Evolutionary conservation across 2,888 invertebrate species (phyloP).

Genomic region (Sphaerophoria taeniata): DNA sequence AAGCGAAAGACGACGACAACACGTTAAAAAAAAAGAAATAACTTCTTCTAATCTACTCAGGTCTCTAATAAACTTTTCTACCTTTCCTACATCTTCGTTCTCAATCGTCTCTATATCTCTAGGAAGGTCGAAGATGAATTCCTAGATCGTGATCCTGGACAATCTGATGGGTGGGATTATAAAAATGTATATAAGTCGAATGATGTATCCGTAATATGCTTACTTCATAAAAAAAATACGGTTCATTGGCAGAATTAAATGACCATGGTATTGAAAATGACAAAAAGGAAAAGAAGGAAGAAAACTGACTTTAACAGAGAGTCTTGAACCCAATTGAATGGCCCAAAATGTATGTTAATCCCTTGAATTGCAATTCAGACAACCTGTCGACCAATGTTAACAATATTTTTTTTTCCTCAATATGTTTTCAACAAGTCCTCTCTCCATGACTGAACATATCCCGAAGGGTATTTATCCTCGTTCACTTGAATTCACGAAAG

Average conservation of each 20-base stretch:
- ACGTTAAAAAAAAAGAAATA: too few relatives aligned
- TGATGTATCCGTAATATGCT: neutral
- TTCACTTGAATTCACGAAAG: conserved; percentile 35
- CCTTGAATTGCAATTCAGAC: conserved; percentile 47
- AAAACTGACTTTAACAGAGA: neutral
- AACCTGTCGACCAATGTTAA: conserved; percentile 50
- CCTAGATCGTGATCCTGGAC: too few relatives aligned
- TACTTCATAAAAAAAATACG: neutral
- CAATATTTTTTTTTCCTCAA: neutral
- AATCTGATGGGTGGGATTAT: conserved; percentile 4
- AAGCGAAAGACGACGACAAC: too few relatives aligned
- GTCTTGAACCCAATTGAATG: conserved; percentile 21
- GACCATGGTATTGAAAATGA: neutral
- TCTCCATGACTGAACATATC: conserved; percentile 3
- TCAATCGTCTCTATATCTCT: too few relatives aligned
- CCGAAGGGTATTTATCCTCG: conserved; percentile 28
- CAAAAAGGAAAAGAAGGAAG: neutral
- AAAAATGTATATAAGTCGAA: conserved; percentile 6
- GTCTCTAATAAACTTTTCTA: too few relatives aligned
- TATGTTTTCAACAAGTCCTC: conserved; percentile 57
- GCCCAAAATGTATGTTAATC: conserved; percentile 55
- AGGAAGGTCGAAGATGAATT: neutral
- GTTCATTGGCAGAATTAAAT: conserved; percentile 3
- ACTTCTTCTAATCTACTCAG: too few relatives aligned
- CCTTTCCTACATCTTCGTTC: too few relatives aligned